phyloP scores from a whole-genome alignment of 2,888 invertebrate species.

The Meteorus colon region DNA sequence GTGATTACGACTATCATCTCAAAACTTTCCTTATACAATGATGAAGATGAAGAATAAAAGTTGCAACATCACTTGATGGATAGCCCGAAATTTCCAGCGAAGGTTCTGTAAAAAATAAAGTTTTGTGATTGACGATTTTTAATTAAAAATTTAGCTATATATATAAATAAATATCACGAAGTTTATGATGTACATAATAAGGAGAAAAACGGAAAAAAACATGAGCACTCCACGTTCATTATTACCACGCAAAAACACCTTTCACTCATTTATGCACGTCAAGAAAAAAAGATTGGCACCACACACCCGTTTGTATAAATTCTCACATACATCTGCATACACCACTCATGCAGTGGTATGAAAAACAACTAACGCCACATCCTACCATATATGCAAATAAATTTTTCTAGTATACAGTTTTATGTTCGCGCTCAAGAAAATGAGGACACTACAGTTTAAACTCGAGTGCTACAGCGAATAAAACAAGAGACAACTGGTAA shows the following conservation, averaged over 20 bases:
- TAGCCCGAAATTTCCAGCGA: not conserved
- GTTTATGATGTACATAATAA: not conserved
- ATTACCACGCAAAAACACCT: not conserved
- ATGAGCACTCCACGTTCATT: not conserved
- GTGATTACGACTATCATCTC: not conserved
- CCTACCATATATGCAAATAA: slow-evolving; percentile 13
- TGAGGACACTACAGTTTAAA: slow-evolving; percentile 9
- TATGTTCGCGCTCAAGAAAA: not conserved
- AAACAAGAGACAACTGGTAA: slow-evolving; percentile 6
- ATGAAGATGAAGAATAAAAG: slow-evolving; percentile 6
- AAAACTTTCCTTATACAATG: not conserved
- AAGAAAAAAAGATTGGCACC: not conserved
- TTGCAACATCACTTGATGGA: slow-evolving; percentile 5
- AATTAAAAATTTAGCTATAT: not conserved
- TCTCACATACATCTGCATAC: not conserved
- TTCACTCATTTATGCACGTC: not conserved
- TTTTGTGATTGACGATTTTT: not conserved
- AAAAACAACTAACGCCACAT: not conserved
- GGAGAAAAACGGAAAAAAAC: not conserved
- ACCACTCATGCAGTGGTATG: not conserved
- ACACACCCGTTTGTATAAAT: not conserved
- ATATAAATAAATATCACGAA: not conserved
- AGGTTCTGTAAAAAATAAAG: not conserved
- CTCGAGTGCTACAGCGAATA: not conserved
- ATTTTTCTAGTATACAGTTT: not conserved